Evolutionary conservation across 37 sponge, comb jelly and placozoan species (phyloP).

Genomic region (Ianthella basta): DNA sequence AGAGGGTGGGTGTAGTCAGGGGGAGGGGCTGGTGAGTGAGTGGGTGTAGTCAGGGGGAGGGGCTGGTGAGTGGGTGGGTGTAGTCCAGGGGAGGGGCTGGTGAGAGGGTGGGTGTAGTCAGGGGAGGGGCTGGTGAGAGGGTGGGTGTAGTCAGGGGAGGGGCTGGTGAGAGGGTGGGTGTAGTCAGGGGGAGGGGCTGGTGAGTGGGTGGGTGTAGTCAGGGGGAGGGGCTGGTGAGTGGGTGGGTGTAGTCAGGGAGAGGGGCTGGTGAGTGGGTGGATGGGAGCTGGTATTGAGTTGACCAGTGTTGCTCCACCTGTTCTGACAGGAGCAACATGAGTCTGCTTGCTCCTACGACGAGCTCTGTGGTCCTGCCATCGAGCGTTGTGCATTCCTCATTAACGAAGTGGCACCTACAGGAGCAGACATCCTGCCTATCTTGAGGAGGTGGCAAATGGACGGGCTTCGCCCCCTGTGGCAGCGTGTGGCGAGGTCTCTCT

Average conservation of each 20-base stretch:
- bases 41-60: background rate
- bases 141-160: too few species aligned
- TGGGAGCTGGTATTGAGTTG: too few species aligned
- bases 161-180: too few species aligned
- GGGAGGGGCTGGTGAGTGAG: background rate
- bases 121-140: too few species aligned
- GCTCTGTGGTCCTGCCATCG: constrained; percentile 83
- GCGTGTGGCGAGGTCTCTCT: background rate
- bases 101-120: too few species aligned
- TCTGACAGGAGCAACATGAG: constrained; percentile 71
- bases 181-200: too few species aligned
- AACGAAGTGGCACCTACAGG: constrained; percentile 60
- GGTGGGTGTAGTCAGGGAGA: too few species aligned
- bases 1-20: too few species aligned
- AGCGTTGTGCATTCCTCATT: constrained; percentile 81
- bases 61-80: too few species aligned
- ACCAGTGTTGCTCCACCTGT: background rate
- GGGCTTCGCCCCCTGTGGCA: constrained; percentile 15
- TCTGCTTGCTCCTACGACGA: constrained; percentile 84
- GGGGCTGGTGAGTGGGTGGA: background rate
- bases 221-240: too few species aligned
- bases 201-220: too few species aligned
- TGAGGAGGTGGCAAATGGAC: background rate
- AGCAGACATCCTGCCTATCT: background rate
- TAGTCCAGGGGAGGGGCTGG: too few species aligned